Conservation (phyloP, 1,140 invertebrate species). For the Lasioglossum baleicum region DNA sequence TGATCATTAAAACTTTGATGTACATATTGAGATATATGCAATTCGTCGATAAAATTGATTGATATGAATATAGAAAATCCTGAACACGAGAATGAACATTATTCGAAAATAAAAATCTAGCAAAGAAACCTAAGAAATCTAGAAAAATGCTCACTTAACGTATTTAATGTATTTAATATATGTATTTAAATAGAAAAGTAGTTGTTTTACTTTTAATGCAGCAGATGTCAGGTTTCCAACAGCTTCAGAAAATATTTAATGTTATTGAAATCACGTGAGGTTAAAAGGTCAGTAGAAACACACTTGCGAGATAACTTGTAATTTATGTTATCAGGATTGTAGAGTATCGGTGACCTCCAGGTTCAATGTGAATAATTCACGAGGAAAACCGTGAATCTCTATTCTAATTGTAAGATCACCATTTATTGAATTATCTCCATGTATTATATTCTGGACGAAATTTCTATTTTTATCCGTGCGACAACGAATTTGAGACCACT, state of each 20-base stretch:
- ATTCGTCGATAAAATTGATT: too few relatives aligned
- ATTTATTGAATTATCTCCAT: constrained; percentile 3
- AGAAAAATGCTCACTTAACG: background rate
- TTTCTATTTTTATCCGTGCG: background rate
- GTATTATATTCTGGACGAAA: background rate
- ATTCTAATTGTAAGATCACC: constrained; percentile 4
- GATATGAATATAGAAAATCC: too few relatives aligned
- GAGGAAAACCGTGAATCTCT: constrained; percentile 1
- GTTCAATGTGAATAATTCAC: constrained; percentile 5
- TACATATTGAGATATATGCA: background rate
- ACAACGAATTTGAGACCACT: background rate
- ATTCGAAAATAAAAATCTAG: background rate
- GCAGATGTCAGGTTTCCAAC: background rate
- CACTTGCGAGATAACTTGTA: constrained; percentile 54
- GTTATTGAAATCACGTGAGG: constrained; percentile 65
- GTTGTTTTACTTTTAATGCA: background rate
- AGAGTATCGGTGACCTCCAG: constrained; percentile 48
- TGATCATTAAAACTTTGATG: background rate
- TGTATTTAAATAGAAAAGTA: background rate
- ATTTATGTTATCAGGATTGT: constrained; percentile 60
- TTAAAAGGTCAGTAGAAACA: constrained; percentile 53
- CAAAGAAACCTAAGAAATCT: background rate
- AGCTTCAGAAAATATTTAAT: constrained; percentile 16
- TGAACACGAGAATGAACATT: background rate
- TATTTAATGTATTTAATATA: background rate